Evolutionary conservation across 2,113 vertebrate genomes (phyloP), one percentile per base, ranked within the genome.

Genomic region (Microcebus griseorufus): DNA sequence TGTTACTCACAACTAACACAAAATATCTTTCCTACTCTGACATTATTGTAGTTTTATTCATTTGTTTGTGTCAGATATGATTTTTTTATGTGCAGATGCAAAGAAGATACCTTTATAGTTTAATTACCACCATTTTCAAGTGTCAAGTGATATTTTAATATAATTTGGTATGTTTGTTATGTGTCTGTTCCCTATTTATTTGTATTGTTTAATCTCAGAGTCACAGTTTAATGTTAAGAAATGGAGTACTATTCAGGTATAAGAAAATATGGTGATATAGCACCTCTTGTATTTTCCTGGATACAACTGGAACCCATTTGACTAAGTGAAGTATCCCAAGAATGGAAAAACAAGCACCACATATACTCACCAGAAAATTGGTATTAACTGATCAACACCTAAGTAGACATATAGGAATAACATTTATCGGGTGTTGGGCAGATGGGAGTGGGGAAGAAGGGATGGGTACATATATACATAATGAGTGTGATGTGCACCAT

Each of bases 1-100:
- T 53, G 34, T 62, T 64, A 42, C 16, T 69, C 22, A 81, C 12
- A 96, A 76, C 9, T 70, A 95, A 83, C 69, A 48, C 34, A 95
- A 88, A 97, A 84, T 60, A 80, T 45, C 32, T 79, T 23, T 88
- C 93, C 64, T 88, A 6, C 62, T 93, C 5, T 88, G 34, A 55
- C 27, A 53, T 60, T 62, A 82, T 85, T 90, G 1, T 90, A 89
- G 13, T 91, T 72, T 97, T 90, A 51, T 88, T 58, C 2, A 6
- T 96, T 97, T 75, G 72, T 10, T 76, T 1, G 92, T 89, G 65
- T 67, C 51, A 53, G 10, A 86, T 86, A 39, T 29, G 32, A 11
- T 79, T 62, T 93, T 94, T 65, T 75, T 70, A 60, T 53, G 1
- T 75, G 10, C n/a, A 62, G 81, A 76, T 76, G 34, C 39, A 94